Base-by-base conservation (phyloP, 2,888 invertebrate genomes). In the Zygogramma bicolorata region DNA sequence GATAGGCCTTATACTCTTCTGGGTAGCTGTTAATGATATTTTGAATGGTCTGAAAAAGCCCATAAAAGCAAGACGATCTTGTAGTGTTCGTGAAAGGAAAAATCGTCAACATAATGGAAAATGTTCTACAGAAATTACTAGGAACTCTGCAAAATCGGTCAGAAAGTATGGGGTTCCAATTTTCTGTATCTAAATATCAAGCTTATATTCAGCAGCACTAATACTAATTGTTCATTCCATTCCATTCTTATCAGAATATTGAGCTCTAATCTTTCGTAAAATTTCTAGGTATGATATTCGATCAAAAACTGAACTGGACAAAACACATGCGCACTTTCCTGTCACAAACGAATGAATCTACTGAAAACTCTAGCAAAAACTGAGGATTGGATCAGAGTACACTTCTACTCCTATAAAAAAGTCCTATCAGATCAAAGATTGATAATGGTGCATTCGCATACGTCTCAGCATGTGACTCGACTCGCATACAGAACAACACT, bases 1-100 rank as follows among this genome's bases (percentile, higher is more conserved):
- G 18, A 60, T 60, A 3, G 29, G 60, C 29, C 60, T 31, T 31
- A 60, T 31, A 60, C 34, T 60, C 25, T 60, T 60, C 60, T 31
- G 25, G 18, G 29, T 60, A 60, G 60, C 60, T 31, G 29, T 60
- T 1, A 29, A 31, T 31, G 60, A 60, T 60, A 25, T 60, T 4
- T 2, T 60, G 18, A 34, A 61, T 4, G 46, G 46, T 46, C 18
- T 46, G 46, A 46, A 46, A 46, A 46, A 46, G n/a, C 46, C 46
- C 46, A 46, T 18, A 13, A 13, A 46, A 46, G 46, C 46, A n/a
- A 46, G 46, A 46, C 6, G 31, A 5, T 31, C 8, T 6, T 31
- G 31, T 8, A 31, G 31, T 31, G 31, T 31, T 31, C 8, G 8
- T 8, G 31, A 31, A 31, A 31, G 31, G 4, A 8, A 31, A 31